Conservation (phyloP, 2,797 vertebrate genomes). For the Sebastes variabilis region DNA sequence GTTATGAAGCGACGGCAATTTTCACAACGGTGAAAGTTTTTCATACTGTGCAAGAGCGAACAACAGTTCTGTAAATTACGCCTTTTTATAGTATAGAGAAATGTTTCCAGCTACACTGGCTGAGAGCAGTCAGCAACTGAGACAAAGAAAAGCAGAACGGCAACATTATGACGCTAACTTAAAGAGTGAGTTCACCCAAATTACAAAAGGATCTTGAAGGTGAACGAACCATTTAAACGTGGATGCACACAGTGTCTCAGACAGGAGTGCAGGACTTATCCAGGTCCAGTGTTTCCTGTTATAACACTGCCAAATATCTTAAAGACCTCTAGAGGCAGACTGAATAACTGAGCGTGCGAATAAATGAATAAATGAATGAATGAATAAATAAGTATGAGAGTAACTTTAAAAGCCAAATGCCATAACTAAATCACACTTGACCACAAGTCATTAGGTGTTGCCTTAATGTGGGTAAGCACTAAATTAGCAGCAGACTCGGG, state of each 20-base stretch:
- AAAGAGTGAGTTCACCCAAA: not conserved
- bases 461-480: slow-evolving; percentile 1
- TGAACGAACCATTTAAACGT: not conserved
- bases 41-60: not conserved
- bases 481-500: slow-evolving; percentile 17
- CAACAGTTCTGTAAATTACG: slow-evolving; percentile 4
- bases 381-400: not conserved
- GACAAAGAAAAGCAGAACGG: not conserved
- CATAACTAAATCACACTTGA: not conserved
- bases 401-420: not conserved
- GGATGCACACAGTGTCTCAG: not conserved
- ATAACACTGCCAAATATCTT: not conserved
- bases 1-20: slow-evolving; percentile 14
- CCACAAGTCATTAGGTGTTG: not conserved
- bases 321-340: not conserved
- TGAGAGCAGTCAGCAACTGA: not conserved
- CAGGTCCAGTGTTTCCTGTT: not conserved
- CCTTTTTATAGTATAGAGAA: not conserved
- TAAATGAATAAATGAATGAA: not conserved
- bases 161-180: not conserved
- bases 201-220: not conserved
- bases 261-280: not conserved
- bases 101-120: not conserved
- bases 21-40: slow-evolving; percentile 27
- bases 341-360: not conserved